Percentiles rank a stretch among this genome's conserved stretches.
Conservation (phyloP, 2,113 vertebrate genomes). For the Limanda limanda region DNA sequence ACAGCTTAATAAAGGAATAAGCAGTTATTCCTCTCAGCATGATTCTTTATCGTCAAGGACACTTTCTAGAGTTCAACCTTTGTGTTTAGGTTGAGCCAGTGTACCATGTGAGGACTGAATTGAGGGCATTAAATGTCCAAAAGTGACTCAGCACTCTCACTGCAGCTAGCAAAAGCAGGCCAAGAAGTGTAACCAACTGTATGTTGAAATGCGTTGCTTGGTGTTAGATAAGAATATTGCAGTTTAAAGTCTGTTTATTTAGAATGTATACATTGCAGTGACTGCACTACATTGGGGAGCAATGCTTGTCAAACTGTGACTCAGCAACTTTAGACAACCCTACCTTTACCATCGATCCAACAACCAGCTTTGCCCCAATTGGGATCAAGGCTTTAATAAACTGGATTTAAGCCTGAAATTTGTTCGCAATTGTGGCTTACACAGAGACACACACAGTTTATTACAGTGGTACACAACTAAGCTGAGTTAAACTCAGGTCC, state of each 20-base stretch:
- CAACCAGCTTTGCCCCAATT: not conserved
- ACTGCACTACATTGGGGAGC: not conserved
- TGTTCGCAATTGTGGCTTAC: not conserved
- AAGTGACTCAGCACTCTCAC: slow-evolving; percentile 50
- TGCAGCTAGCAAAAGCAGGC: not conserved
- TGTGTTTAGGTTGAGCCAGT: not conserved
- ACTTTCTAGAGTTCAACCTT: not conserved
- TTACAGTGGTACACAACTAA: not conserved
- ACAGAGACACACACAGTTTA: not conserved
- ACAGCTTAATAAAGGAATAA: no score
- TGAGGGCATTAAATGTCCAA: slow-evolving; percentile 40
- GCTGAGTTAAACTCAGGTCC: not conserved
- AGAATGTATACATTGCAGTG: not conserved
- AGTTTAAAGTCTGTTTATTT: no score
- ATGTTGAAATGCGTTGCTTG: not conserved
- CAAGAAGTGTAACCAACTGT: no score
- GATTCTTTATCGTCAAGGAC: not conserved
- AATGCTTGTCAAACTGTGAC: slow-evolving; percentile 18
- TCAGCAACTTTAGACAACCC: not conserved
- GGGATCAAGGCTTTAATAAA: not conserved
- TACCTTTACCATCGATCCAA: not conserved
- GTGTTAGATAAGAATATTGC: no score
- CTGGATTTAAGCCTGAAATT: not conserved
- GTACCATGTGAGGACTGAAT: slow-evolving; percentile 20
- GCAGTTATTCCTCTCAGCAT: no score